Evolutionary conservation across 2,888 invertebrate species (phyloP).

Genomic region (Busseola fusca): DNA sequence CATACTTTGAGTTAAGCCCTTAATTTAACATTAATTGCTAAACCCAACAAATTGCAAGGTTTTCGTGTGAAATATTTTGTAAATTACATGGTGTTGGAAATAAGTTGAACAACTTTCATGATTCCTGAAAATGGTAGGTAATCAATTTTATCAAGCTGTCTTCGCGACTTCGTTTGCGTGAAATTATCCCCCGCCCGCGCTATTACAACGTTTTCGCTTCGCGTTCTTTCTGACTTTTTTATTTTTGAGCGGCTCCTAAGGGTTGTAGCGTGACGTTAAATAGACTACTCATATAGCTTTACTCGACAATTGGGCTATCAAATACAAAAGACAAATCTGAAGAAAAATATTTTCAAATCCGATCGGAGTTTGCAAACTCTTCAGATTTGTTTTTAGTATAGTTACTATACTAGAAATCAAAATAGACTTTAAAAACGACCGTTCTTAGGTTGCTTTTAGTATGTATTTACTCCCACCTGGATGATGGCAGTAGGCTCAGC

Average conservation of each 20-base stretch:
- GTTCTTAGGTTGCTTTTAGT: not conserved
- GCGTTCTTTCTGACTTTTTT: not conserved
- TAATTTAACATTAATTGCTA: conserved; percentile 49
- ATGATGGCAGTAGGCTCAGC: not conserved
- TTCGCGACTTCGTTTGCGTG: not conserved
- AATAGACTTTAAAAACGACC: no score
- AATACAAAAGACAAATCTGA: no score
- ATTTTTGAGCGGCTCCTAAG: not conserved
- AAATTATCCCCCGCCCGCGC: not conserved
- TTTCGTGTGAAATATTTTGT: conserved; percentile 31
- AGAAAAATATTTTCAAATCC: no score
- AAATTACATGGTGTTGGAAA: conserved; percentile 31
- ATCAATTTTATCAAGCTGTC: not conserved
- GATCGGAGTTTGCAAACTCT: not conserved
- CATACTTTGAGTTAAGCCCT: conserved; percentile 35
- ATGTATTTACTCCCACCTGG: no score
- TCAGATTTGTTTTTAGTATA: not conserved
- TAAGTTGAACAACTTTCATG: not conserved
- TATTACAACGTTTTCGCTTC: not conserved
- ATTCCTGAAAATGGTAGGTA: conserved; percentile 7
- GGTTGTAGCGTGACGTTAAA: not conserved
- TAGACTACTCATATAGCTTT: not conserved
- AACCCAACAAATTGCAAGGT: conserved; percentile 12
- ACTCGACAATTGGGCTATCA: not conserved
- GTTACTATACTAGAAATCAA: no score